phyloP scores from a whole-genome alignment of 1,140 invertebrate genomes.

The Cyphomyrmex costatus region DNA sequence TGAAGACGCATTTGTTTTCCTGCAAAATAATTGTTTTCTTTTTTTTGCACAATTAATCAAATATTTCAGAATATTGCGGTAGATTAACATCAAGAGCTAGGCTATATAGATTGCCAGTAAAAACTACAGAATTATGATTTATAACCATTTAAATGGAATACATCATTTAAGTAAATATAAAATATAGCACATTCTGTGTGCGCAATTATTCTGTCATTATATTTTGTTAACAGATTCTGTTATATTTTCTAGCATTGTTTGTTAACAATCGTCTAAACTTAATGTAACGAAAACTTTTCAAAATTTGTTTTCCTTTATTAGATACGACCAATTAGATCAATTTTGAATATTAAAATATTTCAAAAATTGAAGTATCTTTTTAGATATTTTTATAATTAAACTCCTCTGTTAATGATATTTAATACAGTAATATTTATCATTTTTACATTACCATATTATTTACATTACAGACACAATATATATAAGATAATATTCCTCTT shows the following conservation, averaged over 20 bases:
- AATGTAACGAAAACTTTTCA: too few species aligned
- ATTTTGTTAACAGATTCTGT: too few species aligned
- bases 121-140: background rate
- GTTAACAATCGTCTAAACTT: too few species aligned
- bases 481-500: background rate
- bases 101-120: background rate
- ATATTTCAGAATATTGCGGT: background rate
- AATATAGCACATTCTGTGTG: background rate
- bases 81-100: too few species aligned
- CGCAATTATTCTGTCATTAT: background rate
- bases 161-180: background rate
- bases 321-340: too few species aligned
- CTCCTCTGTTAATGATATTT: background rate
- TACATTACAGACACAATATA: background rate
- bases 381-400: background rate
- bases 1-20: conserved; percentile 78
- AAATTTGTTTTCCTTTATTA: too few species aligned
- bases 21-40: conserved; percentile 57
- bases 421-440: too few species aligned
- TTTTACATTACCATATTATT: background rate
- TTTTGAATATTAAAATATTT: background rate
- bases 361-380: background rate
- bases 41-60: background rate
- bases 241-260: too few species aligned
- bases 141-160: background rate